Conservation (phyloP, 1,140 invertebrate genomes). For the Drosophila teissieri region DNA sequence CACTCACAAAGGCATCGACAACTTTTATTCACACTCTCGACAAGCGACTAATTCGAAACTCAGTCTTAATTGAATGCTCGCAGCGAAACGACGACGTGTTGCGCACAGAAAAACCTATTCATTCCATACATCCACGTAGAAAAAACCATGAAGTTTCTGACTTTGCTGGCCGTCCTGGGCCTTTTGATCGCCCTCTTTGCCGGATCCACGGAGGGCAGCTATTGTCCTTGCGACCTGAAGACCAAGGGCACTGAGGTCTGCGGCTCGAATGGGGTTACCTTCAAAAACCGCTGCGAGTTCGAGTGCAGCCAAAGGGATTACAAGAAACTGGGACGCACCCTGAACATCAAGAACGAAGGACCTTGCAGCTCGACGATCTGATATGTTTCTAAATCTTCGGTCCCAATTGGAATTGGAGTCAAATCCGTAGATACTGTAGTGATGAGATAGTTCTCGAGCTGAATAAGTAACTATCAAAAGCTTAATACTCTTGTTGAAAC, state of each 20-base stretch:
- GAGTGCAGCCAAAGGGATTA: slow-evolving; percentile 75
- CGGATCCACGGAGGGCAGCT: slow-evolving; percentile 45
- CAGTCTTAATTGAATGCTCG: slow-evolving; percentile 57
- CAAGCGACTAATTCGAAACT: slow-evolving; percentile 21
- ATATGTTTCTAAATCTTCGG: neutral
- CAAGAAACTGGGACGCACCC: slow-evolving; percentile 50
- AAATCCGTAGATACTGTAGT: neutral
- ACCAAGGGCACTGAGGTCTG: slow-evolving; percentile 62
- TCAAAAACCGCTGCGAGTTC: slow-evolving; percentile 77
- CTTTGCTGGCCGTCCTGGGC: slow-evolving; percentile 47
- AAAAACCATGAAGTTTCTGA: slow-evolving; percentile 58
- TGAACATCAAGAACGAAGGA: slow-evolving; percentile 42
- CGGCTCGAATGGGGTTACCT: slow-evolving; percentile 74
- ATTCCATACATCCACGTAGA: slow-evolving; percentile 4
- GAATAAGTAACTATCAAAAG: neutral
- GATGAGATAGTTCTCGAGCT: neutral
- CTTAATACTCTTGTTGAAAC: neutral
- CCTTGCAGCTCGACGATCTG: neutral
- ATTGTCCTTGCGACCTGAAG: slow-evolving; percentile 73
- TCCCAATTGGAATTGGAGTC: too few species aligned
- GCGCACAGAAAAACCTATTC: neutral
- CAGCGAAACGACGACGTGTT: slow-evolving; percentile 18
- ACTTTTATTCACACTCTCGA: neutral
- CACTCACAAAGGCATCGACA: slow-evolving; percentile 16
- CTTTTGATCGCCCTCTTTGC: slow-evolving; percentile 38